Base-by-base conservation (phyloP, 2,888 invertebrate species). In the Latrodectus hesperus region DNA sequence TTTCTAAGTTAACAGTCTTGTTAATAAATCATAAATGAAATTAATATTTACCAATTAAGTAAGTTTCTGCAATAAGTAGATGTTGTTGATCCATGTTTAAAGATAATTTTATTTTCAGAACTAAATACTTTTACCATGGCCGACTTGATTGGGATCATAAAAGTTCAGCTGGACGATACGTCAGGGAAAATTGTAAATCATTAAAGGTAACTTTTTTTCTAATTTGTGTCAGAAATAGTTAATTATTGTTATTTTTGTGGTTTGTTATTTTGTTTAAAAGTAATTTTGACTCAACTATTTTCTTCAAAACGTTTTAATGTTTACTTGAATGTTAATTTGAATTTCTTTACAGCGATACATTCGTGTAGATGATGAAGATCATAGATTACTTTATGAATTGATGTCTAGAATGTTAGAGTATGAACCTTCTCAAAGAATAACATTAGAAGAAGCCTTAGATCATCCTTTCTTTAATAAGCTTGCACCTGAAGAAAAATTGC, bases 121-220 rank as follows among this genome's bases (percentile, higher is more conserved):
- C 98, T 91, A 98, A 98, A 94, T 99, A 99, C 93, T 99, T 99
- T 93, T 97, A 98, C 93, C 96, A 98, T 92, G 98, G 98, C 81
- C 96, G 97, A 93, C 94, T 99, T 92, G 98, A 98, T 93, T 99
- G 99, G 99, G 98, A 99, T 92, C 97, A 98, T 91, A 97, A 98
- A 92, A 97, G 97, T 92, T 96, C 97, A 77, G 97, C 98, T 88
- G 99, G 99, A 81, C 95, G 98, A 93, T 99, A 99, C 92, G 99
- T 99, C 68, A 95, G 98, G 91, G 98, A 99, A 93, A 98, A 98
- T 93, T 99, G 99, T 94, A 98, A 98, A 94, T 98, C 98, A 82
- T 93, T 94, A 84, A 95, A 98, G 96, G 95, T 98, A 93, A 98
- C 98, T 93, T 95, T 97, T 72, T 26, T 22, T 0, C 10, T 11